Percentiles rank a stretch among this genome's conserved stretches.
phyloP scores from a whole-genome alignment of 1,140 invertebrate genomes.

The Drosophila sechellia region DNA sequence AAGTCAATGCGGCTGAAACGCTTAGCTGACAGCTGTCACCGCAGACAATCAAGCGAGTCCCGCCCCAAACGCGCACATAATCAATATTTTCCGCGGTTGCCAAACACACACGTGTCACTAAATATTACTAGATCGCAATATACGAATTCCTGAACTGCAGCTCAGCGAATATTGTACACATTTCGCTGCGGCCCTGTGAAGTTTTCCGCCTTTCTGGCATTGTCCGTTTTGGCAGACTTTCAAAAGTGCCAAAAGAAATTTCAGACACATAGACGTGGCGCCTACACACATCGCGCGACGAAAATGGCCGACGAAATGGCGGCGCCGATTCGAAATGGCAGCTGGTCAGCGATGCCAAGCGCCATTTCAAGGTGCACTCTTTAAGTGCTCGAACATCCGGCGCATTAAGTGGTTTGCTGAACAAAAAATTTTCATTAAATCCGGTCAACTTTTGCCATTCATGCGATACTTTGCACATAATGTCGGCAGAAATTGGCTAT shows the following conservation, averaged over 20 bases:
- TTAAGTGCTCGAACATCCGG: conserved; percentile 14
- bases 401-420: conserved; percentile 8
- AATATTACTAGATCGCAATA: conserved; percentile 5
- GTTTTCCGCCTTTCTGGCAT: conserved; percentile 35
- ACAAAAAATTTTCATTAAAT: conserved; percentile 8
- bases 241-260: conserved; percentile 68
- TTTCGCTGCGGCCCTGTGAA: conserved; percentile 16
- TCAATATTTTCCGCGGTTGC: conserved; percentile 50
- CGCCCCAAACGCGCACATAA: conserved; percentile 34
- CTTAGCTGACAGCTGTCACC: conserved; percentile 66
- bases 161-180: conserved; percentile 30
- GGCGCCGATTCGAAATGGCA: conserved; percentile 30
- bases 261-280: conserved; percentile 56
- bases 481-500: too few relatives aligned
- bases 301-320: conserved; percentile 70
- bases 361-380: conserved; percentile 49
- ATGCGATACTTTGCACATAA: neutral
- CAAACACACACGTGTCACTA: conserved; percentile 3
- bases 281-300: conserved; percentile 65
- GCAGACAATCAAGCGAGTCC: conserved; percentile 36
- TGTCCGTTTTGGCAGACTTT: conserved; percentile 71
- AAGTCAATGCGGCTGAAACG: conserved; percentile 37
- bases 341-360: conserved; percentile 28
- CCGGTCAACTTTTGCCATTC: neutral
- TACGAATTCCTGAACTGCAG: conserved; percentile 27